Percentiles rank a stretch among this genome's conserved stretches.
phyloP scores from a whole-genome alignment of 2,888 invertebrate species.

The Parnassius apollo region DNA sequence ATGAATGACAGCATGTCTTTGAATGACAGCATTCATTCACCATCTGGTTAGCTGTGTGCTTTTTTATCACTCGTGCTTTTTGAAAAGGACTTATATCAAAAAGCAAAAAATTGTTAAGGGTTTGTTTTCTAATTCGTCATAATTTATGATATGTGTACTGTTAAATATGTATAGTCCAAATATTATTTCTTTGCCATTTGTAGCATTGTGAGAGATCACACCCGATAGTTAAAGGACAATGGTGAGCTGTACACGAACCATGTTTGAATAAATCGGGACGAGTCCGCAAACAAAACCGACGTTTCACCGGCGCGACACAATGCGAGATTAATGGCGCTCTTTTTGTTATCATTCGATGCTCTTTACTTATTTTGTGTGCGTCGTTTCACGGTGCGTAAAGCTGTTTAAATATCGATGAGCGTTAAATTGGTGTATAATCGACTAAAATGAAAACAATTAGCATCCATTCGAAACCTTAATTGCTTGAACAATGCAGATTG shows the following conservation, averaged over 20 bases:
- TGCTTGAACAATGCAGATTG: neutral
- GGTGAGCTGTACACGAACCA: slow-evolving; percentile 57
- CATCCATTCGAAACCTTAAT: slow-evolving; percentile 1
- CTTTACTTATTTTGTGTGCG: slow-evolving; percentile 71
- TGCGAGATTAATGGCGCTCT: slow-evolving; percentile 74
- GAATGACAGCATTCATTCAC: too few species aligned
- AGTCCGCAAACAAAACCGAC: slow-evolving; percentile 72
- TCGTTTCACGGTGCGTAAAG: slow-evolving; percentile 76
- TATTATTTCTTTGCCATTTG: slow-evolving; percentile 49
- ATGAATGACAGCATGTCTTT: too few species aligned
- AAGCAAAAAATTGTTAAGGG: neutral
- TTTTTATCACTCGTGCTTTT: too few species aligned
- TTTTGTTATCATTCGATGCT: slow-evolving; percentile 73
- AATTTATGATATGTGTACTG: slow-evolving; percentile 71
- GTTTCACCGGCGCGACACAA: slow-evolving; percentile 67
- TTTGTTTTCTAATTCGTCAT: slow-evolving; percentile 29
- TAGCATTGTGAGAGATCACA: slow-evolving; percentile 70
- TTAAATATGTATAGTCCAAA: slow-evolving; percentile 41
- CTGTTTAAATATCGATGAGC: slow-evolving; percentile 69
- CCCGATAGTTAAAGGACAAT: slow-evolving; percentile 74
- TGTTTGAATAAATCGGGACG: slow-evolving; percentile 60
- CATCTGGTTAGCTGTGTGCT: too few species aligned
- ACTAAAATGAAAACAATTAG: slow-evolving; percentile 42
- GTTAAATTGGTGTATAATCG: slow-evolving; percentile 61
- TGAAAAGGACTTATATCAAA: too few species aligned